Conservation (phyloP, 1,140 invertebrate genomes). For the Cyrtorhinus lividipennis region DNA sequence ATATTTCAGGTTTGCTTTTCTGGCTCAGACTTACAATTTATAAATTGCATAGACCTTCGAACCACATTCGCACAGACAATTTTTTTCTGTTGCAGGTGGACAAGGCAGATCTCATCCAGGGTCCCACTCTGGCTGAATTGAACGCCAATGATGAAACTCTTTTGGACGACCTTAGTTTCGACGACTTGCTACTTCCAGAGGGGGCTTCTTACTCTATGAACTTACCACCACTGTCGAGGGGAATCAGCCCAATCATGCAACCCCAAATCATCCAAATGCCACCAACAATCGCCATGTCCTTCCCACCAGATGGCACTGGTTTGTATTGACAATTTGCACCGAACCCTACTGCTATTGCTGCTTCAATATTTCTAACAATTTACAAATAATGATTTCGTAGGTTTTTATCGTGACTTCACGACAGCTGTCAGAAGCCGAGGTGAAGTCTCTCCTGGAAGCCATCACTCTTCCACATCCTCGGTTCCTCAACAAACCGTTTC, state of each 20-base stretch:
- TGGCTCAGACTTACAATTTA: no score
- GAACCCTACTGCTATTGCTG: no score
- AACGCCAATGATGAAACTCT: slow-evolving; percentile 68
- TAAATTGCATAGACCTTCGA: no score
- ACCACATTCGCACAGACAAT: not conserved
- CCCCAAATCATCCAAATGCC: not conserved
- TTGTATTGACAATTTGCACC: slow-evolving; percentile 17
- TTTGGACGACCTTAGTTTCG: slow-evolving; percentile 68
- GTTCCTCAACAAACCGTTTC: slow-evolving; percentile 11
- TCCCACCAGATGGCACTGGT: slow-evolving; percentile 22
- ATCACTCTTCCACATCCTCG: slow-evolving; percentile 15
- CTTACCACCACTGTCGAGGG: slow-evolving; percentile 12
- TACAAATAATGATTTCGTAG: no score
- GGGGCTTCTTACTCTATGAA: slow-evolving; percentile 36
- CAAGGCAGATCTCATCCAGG: slow-evolving; percentile 66
- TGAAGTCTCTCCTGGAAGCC: slow-evolving; percentile 12
- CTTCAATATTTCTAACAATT: no score
- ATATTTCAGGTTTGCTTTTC: slow-evolving; percentile 85
- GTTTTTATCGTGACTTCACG: slow-evolving; percentile 17
- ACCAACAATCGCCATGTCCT: slow-evolving; percentile 20
- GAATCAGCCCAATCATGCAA: slow-evolving; percentile 11
- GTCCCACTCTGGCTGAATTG: slow-evolving; percentile 72
- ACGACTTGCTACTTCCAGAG: slow-evolving; percentile 61
- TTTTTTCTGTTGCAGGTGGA: slow-evolving; percentile 43
- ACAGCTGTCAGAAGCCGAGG: not conserved